Conservation (phyloP, 2,888 invertebrate genomes). For the Noctua janthe region DNA sequence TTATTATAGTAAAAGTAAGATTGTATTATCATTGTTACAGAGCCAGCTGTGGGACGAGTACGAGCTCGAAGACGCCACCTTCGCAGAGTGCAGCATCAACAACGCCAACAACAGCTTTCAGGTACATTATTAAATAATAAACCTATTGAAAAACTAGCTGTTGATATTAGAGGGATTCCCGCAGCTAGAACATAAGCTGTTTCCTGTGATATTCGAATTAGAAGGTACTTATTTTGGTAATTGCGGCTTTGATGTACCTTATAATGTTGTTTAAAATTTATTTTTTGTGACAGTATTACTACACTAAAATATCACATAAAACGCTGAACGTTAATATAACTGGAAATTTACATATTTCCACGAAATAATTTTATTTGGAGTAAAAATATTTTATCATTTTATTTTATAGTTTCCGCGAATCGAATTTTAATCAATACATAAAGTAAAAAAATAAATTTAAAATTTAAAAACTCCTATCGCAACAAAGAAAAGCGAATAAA, state of each 20-base stretch:
- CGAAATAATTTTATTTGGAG: not conserved
- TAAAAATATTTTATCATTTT: not conserved
- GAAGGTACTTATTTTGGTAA: not conserved
- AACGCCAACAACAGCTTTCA: constrained; percentile 97
- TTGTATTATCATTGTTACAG: constrained; percentile 89
- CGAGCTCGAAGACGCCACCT: constrained; percentile 95
- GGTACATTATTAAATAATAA: constrained; percentile 86
- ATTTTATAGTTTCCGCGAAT: not conserved
- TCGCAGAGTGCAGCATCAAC: constrained; percentile 96
- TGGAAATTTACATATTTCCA: not conserved
- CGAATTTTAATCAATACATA: not conserved
- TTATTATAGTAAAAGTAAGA: not conserved
- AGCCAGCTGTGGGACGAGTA: constrained; percentile 97
- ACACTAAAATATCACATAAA: not conserved
- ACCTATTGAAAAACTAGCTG: no score
- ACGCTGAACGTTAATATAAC: not conserved
- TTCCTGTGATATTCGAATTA: not conserved
- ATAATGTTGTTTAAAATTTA: not conserved
- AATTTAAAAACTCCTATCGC: no score
- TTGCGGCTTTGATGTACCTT: not conserved
- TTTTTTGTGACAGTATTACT: not conserved
- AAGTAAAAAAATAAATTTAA: no score
- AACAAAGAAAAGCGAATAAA: no score
- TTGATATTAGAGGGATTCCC: no score
- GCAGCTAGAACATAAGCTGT: not conserved